These are phyloP conservation scores for Oligia strigilis DNA, from an alignment of 2,888 invertebrate genomes.

Conservation along the genomic window DNA sequence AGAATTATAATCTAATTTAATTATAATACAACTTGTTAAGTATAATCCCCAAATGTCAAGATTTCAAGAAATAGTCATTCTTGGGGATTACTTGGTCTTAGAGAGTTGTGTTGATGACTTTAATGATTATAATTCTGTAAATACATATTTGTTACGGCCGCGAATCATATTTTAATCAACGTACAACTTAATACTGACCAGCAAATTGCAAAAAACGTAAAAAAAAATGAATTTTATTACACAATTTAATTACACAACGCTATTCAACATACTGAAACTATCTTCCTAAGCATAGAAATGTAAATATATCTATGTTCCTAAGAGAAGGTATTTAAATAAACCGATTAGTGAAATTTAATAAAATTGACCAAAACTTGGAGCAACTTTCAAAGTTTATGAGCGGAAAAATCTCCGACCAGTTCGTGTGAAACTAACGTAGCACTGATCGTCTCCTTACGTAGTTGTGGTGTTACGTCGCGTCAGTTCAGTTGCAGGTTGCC, in stretches of 20 bases:
- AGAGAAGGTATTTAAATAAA: background rate
- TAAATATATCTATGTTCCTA: background rate
- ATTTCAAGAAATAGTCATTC: too few relatives aligned
- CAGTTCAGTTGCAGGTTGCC: background rate
- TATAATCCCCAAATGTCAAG: too few relatives aligned
- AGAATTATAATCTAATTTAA: too few relatives aligned
- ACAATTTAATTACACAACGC: background rate
- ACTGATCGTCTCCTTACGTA: background rate
- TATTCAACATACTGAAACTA: background rate
- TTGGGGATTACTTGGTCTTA: too few relatives aligned
- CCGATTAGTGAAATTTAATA: background rate
- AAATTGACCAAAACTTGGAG: background rate
- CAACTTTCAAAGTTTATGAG: background rate
- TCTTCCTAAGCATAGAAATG: too few relatives aligned
- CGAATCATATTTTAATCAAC: too few relatives aligned
- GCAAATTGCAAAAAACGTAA: too few relatives aligned
- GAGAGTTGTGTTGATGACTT: too few relatives aligned
- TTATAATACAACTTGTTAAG: too few relatives aligned
- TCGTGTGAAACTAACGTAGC: background rate
- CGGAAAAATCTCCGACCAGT: background rate
- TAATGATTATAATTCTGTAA: too few relatives aligned
- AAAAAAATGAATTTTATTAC: background rate
- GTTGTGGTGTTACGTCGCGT: background rate
- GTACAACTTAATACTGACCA: too few relatives aligned
- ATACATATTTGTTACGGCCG: too few relatives aligned